These are phyloP conservation scores for Nasalis larvatus DNA, from an alignment of 2,113 vertebrate species.

Conservation along the genomic window DNA sequence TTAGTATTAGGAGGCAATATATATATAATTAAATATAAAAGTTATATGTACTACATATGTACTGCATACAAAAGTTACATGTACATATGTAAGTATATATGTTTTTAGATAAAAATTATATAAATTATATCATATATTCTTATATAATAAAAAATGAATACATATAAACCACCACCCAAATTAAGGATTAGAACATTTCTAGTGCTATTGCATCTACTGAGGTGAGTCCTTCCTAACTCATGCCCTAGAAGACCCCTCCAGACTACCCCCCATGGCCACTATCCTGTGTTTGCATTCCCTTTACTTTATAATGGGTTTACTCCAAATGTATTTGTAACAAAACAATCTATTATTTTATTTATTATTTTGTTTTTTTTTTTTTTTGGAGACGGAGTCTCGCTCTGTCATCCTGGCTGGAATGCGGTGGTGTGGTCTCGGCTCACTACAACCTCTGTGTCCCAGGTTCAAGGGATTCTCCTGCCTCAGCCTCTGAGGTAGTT, in stretches of 20 bases:
- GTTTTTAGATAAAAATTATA: background rate
- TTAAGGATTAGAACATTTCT: background rate
- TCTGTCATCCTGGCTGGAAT: background rate
- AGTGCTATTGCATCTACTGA: background rate
- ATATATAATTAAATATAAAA: background rate
- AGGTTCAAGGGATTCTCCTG: background rate
- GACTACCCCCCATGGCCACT: too few species aligned
- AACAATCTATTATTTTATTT: background rate
- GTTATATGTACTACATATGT: background rate
- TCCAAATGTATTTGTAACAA: background rate
- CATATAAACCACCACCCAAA: background rate
- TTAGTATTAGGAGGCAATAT: background rate
- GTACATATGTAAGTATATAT: background rate
- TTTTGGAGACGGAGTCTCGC: background rate
- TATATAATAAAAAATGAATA: background rate
- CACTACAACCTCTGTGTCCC: background rate
- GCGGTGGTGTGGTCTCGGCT: background rate
- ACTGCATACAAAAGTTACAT: background rate
- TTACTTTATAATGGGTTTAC: background rate
- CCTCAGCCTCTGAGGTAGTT: background rate
- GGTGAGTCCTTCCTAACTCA: background rate
- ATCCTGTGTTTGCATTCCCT: background rate
- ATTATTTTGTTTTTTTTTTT: too few species aligned
- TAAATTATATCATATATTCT: background rate
- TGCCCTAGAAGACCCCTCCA: too few species aligned